A percentile compares a stretch with the other conserved stretches of the same genome.
Evolutionary conservation across 2,888 invertebrate species (phyloP).

Genomic region (Dinocampus coccinellae): DNA sequence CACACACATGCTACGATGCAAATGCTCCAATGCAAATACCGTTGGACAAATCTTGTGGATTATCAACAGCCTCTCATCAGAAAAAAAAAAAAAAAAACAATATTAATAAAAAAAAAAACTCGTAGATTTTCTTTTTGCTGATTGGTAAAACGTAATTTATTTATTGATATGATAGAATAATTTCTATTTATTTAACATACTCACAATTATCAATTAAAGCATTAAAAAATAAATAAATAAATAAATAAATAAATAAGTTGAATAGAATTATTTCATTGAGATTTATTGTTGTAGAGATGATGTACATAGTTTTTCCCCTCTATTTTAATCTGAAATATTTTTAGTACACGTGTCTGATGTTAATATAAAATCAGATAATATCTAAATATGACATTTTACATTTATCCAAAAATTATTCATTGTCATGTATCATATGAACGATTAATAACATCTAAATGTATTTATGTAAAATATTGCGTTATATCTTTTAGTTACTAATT

Average conservation of each 20-base stretch:
- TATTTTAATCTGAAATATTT: neutral
- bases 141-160: neutral
- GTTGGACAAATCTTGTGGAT: neutral
- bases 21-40: neutral
- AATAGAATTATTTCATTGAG: neutral
- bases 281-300: neutral
- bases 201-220: too few relatives aligned
- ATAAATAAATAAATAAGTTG: too few relatives aligned
- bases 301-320: neutral
- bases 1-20: neutral
- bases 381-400: constrained; percentile 13
- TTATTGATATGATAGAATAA: neutral
- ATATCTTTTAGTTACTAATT: neutral
- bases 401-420: neutral
- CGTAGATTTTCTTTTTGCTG: neutral
- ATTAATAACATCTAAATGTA: neutral
- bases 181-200: too few relatives aligned
- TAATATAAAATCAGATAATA: constrained; percentile 17
- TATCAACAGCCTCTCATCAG: too few relatives aligned
- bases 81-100: too few relatives aligned
- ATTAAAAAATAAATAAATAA: too few relatives aligned
- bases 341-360: constrained; percentile 9
- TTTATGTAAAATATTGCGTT: neutral
- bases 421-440: neutral
- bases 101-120: neutral